phyloP scores from a whole-genome alignment of 2,797 vertebrate genomes.

The Sciurus vulgaris region DNA sequence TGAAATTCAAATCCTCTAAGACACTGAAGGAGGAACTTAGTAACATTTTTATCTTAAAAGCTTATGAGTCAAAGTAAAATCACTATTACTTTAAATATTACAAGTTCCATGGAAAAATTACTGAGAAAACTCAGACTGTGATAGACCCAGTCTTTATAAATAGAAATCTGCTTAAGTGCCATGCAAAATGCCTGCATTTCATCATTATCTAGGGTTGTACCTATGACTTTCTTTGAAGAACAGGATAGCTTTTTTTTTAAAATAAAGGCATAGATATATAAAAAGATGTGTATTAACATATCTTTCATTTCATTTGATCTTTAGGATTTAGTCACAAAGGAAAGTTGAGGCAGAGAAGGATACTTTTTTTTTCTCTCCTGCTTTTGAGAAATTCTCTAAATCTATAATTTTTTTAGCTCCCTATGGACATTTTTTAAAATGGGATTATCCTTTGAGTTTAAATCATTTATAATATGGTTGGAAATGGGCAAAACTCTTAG shows the following conservation, averaged over 20 bases:
- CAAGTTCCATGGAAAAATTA: background rate
- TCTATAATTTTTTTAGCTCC: constrained; percentile 16
- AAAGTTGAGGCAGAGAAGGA: background rate
- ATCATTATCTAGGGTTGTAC: background rate
- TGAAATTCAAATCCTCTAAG: background rate
- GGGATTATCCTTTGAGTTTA: background rate
- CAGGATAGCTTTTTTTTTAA: background rate
- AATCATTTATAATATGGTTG: constrained; percentile 18
- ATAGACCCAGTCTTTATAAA: background rate
- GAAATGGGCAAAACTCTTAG: constrained; percentile 9
- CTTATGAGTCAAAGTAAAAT: background rate
- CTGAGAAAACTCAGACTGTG: background rate
- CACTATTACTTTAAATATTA: background rate
- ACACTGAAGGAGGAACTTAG: background rate
- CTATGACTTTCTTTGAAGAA: constrained; percentile 37
- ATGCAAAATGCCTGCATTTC: background rate
- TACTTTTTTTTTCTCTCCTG: background rate
- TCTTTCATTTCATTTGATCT: constrained; percentile 16
- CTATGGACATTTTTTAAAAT: background rate
- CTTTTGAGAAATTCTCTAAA: constrained; percentile 18
- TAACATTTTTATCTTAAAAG: constrained; percentile 10
- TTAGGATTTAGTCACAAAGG: constrained; percentile 56
- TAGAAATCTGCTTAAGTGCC: background rate
- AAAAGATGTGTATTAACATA: background rate
- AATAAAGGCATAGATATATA: background rate